These are phyloP conservation scores for Timema podura DNA, from an alignment of 2,888 invertebrate species.

Conservation along the genomic window DNA sequence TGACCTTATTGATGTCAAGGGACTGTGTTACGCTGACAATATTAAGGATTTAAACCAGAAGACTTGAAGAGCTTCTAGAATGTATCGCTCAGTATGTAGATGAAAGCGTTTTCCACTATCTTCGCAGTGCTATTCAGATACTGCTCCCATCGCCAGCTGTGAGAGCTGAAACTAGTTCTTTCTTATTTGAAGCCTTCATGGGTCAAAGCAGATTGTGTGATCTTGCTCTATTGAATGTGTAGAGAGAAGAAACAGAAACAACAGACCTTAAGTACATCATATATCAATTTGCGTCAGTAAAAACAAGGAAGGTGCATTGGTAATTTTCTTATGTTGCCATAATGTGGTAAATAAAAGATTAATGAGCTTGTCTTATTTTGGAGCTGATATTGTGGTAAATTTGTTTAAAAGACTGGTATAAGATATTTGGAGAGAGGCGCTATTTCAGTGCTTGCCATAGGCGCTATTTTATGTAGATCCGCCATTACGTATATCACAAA, in stretches of 20 bases:
- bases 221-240: neutral
- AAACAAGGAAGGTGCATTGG: neutral
- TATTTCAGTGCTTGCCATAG: no score
- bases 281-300: neutral
- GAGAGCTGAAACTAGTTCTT: neutral
- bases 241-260: neutral
- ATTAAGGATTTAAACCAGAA: no score
- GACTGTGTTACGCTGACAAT: no score
- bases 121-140: neutral
- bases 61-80: slow-evolving; percentile 8
- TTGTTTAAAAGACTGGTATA: no score
- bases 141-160: neutral
- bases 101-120: neutral
- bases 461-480: no score
- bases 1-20: no score
- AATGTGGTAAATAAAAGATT: no score
- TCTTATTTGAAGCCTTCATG: neutral
- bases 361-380: no score
- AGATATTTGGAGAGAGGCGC: no score
- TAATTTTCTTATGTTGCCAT: neutral
- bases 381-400: no score
- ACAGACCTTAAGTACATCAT: slow-evolving; percentile 1
- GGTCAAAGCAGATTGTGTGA: neutral
- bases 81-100: neutral
- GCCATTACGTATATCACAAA: no score